Evolutionary conservation across 2,888 invertebrate genomes (phyloP), one percentile per base, ranked within the genome.

Genomic region (Polydrusus cervinus): DNA sequence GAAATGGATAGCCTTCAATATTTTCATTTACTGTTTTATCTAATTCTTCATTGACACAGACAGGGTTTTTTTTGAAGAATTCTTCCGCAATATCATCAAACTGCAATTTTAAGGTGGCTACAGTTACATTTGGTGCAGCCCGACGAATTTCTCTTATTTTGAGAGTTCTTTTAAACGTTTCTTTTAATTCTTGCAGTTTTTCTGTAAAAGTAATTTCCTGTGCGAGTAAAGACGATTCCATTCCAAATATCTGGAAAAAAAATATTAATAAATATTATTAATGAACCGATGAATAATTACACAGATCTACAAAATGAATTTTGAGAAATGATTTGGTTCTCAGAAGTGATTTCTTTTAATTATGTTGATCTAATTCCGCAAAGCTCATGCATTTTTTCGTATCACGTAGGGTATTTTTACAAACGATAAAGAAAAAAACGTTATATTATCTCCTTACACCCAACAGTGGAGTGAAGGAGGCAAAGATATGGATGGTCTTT

Each of bases 201-300:
- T 93, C 91, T 20, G 92, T 91, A 84, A 93, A 93, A 74, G 89
- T 89, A n/a, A 94, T 90, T 86, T 94, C 93, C 0, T 89, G 89
- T 64, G 91, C 91, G 30, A 93, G 87, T 82, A 89, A 89, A 8
- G 90, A 91, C 78, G 92, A 90, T 69, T 92, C 89, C 82, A 94
- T 85, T 81, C 92, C 90, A 80, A 92, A 94, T 86, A 92, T 92
- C 94, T 94, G 89, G 75, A 89, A 87, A 68, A 79, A 81, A 80
- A 75, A 75, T n/a, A 45, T n/a, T 45, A 3, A 45, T n/a, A n/a
- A 13, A 1, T 45, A 45, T 13, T n/a, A 45, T n/a, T 45, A 45
- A 13, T n/a, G n/a, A 45, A 1, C n/a, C 9, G 9, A 11, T 3
- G 40, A 40, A 25, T 3, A 25, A 25, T 25, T 5, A n/a, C n/a